Evolutionary conservation across 1,140 invertebrate species (phyloP).

Genomic region (Trichonephila clavipes): DNA sequence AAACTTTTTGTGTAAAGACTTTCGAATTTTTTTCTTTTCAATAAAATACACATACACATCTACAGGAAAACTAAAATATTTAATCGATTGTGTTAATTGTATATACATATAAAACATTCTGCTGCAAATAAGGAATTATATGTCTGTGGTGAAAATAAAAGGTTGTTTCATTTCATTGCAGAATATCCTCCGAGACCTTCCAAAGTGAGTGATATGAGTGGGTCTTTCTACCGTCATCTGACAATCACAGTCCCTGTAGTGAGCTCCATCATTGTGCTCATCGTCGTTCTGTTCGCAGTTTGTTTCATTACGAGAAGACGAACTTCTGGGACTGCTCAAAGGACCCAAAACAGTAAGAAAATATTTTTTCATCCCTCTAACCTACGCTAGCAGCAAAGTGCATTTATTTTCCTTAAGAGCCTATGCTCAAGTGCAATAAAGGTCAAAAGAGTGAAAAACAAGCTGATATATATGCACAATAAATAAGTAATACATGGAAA

Average conservation of each 20-base stretch:
- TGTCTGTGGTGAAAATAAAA: background rate
- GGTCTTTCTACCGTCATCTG: conserved; percentile 69
- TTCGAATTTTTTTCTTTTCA: too few relatives aligned
- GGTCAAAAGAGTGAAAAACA: too few relatives aligned
- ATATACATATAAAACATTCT: background rate
- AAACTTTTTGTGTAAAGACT: too few relatives aligned
- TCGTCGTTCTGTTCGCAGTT: conserved; percentile 42
- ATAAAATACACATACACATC: too few relatives aligned
- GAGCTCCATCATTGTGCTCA: conserved; percentile 62
- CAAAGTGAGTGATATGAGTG: conserved; percentile 67
- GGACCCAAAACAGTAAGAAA: conserved; percentile 3
- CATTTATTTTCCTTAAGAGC: background rate
- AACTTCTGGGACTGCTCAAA: background rate
- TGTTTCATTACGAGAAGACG: conserved; percentile 63
- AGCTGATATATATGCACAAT: background rate
- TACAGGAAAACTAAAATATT: too few relatives aligned
- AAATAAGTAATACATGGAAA: background rate
- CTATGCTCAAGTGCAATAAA: background rate
- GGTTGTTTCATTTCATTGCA: conserved; percentile 4
- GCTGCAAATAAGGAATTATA: background rate
- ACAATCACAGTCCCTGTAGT: conserved; percentile 71
- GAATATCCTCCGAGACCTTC: conserved; percentile 67
- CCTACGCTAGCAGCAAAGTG: background rate
- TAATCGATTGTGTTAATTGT: too few relatives aligned
- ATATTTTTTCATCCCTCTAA: background rate